Base-by-base conservation (phyloP, 2,888 invertebrate genomes). In the Coenonympha glycerion region DNA sequence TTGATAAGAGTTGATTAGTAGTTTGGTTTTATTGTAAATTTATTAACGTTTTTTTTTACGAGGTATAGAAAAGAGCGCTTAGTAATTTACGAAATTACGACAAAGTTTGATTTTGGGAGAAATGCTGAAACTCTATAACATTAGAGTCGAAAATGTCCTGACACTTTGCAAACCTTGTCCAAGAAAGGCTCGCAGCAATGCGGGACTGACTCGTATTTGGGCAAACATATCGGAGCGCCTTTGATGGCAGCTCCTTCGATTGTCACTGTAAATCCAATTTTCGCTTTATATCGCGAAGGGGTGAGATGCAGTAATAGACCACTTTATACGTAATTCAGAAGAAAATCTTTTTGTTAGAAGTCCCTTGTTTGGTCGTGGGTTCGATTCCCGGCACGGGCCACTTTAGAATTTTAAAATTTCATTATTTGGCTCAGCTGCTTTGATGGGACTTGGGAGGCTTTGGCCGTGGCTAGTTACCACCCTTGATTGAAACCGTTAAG, bases 201-300 rank as follows among this genome's bases (percentile, higher is more conserved):
- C 74, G 76, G 76, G 69, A n/a, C n/a, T n/a, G n/a, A n/a, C n/a
- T n/a, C 75, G 69, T 79, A 80, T 79, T 76, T 81, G 72, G 73
- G 76, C 68, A 76, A 79, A 81, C 72, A 78, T 81, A 72, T 74
- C 69, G 79, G 84, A 77, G 77, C 71, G 76, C 73, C 71, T 83
- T 84, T 85, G 84, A 86, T 80, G 76, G 83, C 73, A 78, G 75
- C 77, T 76, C 78, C 76, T 78, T 69, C 83, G 76, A 83, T 87
- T 82, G 85, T 87, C 82, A 85, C 79, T 80, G 75, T 79, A 83
- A 87, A 87, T 86, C 79, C 83, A 87, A 87, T 87, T 87, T 84
- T 78, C 78, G 79, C 79, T 82, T 76, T 80, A 84, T 81, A 86
- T 80, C 77, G 79, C 75, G 80, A 76, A 75, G 71, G 79, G 74